Conservation (phyloP, 2,797 vertebrate species). For the Tinamus major region DNA sequence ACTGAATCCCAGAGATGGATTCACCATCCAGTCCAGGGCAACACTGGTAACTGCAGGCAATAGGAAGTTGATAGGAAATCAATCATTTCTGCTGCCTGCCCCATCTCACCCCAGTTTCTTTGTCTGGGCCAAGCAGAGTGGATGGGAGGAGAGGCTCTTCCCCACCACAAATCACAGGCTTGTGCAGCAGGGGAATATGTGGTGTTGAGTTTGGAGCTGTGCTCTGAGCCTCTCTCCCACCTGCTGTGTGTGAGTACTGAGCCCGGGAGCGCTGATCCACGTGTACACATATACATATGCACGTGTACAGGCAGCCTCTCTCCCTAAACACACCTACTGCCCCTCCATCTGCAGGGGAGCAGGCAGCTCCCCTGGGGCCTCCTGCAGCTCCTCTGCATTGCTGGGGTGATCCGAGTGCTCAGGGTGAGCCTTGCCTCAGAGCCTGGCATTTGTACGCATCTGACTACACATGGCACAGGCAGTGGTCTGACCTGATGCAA, state of each 20-base stretch:
- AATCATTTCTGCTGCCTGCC: not conserved
- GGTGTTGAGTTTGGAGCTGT: not conserved
- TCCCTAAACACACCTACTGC: not conserved
- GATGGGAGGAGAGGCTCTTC: not conserved
- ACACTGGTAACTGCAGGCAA: not conserved
- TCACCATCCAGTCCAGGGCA: not conserved
- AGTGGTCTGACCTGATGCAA: not conserved
- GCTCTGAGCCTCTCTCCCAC: not conserved
- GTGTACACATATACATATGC: fast-evolving
- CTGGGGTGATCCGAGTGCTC: not conserved
- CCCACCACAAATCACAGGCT: not conserved
- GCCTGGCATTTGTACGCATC: fast-evolving
- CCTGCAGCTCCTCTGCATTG: not conserved
- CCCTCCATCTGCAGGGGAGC: not conserved
- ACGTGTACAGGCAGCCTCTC: not conserved
- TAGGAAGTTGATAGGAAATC: not conserved
- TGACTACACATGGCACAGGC: fast-evolving
- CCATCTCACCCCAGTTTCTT: not conserved
- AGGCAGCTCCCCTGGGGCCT: not conserved
- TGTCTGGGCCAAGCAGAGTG: fast-evolving
- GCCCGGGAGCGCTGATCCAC: not conserved
- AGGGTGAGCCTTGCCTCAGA: fast-evolving
- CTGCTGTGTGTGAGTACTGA: not conserved
- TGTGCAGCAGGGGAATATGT: not conserved
- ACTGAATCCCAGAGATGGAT: fast-evolving